A percentile compares a stretch with the other conserved stretches of the same genome.
These are phyloP conservation scores for Rhinolophus sinicus DNA, from an alignment of 2,113 vertebrate species.

Conservation along the genomic window DNA sequence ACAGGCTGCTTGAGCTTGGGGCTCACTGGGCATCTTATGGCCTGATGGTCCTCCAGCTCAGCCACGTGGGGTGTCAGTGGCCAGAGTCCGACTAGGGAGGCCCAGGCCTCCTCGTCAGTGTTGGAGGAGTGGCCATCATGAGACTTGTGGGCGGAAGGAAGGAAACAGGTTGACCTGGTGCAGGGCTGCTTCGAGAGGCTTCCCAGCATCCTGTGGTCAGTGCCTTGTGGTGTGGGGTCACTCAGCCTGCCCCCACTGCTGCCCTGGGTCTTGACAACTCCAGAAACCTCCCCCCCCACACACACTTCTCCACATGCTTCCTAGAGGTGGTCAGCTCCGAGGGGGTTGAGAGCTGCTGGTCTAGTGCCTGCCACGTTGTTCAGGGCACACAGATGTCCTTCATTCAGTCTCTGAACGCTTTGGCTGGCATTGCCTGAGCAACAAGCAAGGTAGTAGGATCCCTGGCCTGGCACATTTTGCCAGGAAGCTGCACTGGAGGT, in stretches of 20 bases:
- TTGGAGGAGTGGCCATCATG: neutral
- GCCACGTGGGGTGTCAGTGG: neutral
- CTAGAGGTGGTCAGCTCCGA: rapidly evolving
- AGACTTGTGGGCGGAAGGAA: neutral
- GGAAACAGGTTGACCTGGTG: rapidly evolving
- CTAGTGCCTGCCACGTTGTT: rapidly evolving
- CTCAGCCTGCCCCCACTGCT: neutral
- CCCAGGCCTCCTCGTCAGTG: neutral
- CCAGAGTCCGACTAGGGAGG: neutral
- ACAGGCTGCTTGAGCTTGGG: neutral
- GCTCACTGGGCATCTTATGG: neutral
- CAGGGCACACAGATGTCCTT: rapidly evolving
- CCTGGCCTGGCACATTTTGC: neutral
- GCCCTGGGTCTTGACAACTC: neutral
- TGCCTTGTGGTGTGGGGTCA: neutral
- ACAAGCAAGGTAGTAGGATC: neutral
- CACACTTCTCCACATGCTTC: too few relatives aligned
- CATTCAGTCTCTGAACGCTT: too few relatives aligned
- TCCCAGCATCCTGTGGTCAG: neutral
- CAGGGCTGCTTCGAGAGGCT: neutral
- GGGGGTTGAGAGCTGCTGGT: rapidly evolving
- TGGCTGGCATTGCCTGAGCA: neutral
- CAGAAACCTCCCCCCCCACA: neutral
- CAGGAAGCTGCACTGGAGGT: neutral
- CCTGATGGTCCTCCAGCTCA: neutral